Percentiles rank a stretch among this genome's conserved stretches.
These are phyloP conservation scores for Troides helena DNA, from an alignment of 2,888 invertebrate genomes.

Conservation along the genomic window DNA sequence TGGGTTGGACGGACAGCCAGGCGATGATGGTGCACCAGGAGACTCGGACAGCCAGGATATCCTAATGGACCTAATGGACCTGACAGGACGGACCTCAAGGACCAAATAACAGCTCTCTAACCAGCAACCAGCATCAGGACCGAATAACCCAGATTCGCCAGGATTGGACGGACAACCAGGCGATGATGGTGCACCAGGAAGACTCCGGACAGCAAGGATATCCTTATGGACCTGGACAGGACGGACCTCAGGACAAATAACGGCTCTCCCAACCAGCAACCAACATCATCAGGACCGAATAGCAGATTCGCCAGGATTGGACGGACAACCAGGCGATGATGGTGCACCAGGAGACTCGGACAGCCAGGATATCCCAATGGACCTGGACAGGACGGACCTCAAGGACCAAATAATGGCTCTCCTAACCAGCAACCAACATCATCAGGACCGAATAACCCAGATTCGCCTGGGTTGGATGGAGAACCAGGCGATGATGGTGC, in stretches of 20 bases:
- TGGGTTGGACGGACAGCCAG: too few species aligned
- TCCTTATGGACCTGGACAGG: neutral
- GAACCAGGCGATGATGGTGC: neutral
- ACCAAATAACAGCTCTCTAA: neutral
- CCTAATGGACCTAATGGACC: too few species aligned
- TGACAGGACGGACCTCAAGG: neutral
- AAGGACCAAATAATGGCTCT: constrained; percentile 15
- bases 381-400: constrained; percentile 6
- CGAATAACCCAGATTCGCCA: neutral
- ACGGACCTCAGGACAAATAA: constrained; percentile 9
- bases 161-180: neutral
- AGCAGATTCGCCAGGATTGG: constrained; percentile 1
- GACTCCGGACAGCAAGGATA: neutral
- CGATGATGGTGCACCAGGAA: neutral
- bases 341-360: too few species aligned
- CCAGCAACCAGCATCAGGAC: neutral
- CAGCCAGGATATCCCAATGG: neutral
- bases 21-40: neutral
- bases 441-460: neutral
- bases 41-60: too few species aligned
- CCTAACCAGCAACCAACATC: constrained; percentile 19
- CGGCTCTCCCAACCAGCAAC: constrained; percentile 18
- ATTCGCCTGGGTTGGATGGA: too few species aligned
- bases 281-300: constrained; percentile 4
- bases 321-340: constrained; percentile 8